These are phyloP conservation scores for Fragariocoptes setiger DNA, from an alignment of 1,140 invertebrate species.

Conservation along the genomic window DNA sequence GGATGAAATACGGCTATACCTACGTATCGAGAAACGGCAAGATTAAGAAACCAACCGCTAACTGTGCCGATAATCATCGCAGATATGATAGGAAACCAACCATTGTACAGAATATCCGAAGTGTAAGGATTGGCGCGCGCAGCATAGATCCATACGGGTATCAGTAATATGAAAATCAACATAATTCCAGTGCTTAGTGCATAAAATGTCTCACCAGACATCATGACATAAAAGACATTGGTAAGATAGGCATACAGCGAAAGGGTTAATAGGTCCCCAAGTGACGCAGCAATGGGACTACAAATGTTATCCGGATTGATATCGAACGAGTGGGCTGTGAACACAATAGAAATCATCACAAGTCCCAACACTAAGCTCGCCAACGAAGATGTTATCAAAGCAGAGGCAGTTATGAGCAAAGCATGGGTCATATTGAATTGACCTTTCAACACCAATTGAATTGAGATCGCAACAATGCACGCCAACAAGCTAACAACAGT, in stretches of 20 bases:
- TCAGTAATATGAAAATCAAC: slow-evolving; percentile 21
- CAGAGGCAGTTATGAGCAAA: slow-evolving; percentile 49
- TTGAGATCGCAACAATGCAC: slow-evolving; percentile 62
- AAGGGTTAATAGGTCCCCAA: slow-evolving; percentile 23
- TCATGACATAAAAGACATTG: neutral
- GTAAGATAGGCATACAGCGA: slow-evolving; percentile 16
- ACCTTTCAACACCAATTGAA: slow-evolving; percentile 46
- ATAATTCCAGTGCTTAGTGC: slow-evolving; percentile 5
- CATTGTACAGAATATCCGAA: slow-evolving; percentile 38
- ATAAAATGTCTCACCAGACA: neutral
- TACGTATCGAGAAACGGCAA: slow-evolving; percentile 14
- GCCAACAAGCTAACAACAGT: slow-evolving; percentile 13
- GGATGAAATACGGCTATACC: slow-evolving; percentile 20
- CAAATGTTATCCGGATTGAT: slow-evolving; percentile 24
- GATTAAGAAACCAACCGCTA: slow-evolving; percentile 14
- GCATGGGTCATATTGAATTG: slow-evolving; percentile 35
- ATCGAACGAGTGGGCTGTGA: slow-evolving; percentile 25
- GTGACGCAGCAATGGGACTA: slow-evolving; percentile 26
- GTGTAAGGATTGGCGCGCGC: slow-evolving; percentile 42
- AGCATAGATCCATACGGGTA: slow-evolving; percentile 40
- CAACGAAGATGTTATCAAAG: slow-evolving; percentile 56
- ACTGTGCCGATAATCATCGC: slow-evolving; percentile 11
- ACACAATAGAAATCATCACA: slow-evolving; percentile 43
- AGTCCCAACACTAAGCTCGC: slow-evolving; percentile 18
- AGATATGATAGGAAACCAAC: slow-evolving; percentile 17